Conservation (phyloP, 2,888 invertebrate species). For the Geophilus truncorum region DNA sequence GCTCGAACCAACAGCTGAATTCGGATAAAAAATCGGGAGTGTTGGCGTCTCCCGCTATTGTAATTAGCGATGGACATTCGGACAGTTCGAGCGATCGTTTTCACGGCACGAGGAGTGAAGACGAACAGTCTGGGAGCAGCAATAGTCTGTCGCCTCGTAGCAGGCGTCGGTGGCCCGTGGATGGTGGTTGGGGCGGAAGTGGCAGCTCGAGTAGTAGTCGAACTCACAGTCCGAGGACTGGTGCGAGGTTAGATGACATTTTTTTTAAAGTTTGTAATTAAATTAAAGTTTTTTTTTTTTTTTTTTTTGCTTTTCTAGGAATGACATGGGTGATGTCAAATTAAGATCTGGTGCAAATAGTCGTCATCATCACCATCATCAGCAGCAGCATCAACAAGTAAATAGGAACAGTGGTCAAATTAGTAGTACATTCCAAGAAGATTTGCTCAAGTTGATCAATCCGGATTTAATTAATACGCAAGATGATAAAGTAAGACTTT, state of each 20-base stretch:
- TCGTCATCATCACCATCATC: background rate
- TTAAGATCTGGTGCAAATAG: slow-evolving; percentile 35
- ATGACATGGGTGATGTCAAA: slow-evolving; percentile 36
- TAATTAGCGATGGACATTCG: slow-evolving; percentile 39
- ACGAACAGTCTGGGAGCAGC: slow-evolving; percentile 57
- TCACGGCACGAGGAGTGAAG: slow-evolving; percentile 49
- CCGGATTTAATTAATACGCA: slow-evolving; percentile 57
- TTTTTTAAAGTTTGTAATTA: background rate
- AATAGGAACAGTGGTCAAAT: slow-evolving; percentile 33
- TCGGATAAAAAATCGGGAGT: slow-evolving; percentile 19
- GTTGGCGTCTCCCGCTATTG: slow-evolving; percentile 33
- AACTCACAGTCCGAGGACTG: slow-evolving; percentile 57
- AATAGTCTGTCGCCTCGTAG: slow-evolving; percentile 54
- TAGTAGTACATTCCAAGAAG: slow-evolving; percentile 66
- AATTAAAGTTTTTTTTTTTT: background rate
- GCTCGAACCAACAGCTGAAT: background rate
- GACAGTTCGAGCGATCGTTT: slow-evolving; percentile 50
- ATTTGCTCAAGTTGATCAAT: slow-evolving; percentile 77
- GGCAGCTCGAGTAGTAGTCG: slow-evolving; percentile 52
- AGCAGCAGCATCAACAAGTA: background rate
- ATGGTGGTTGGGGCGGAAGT: slow-evolving; percentile 45
- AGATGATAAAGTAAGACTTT: slow-evolving; percentile 32
- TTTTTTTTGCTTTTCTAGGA: background rate
- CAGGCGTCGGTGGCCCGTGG: slow-evolving; percentile 51
- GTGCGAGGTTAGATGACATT: slow-evolving; percentile 29